A percentile compares a stretch with the other conserved stretches of the same genome.
Conservation (phyloP, 1,140 invertebrate genomes). For the Heliothis subflexa region DNA sequence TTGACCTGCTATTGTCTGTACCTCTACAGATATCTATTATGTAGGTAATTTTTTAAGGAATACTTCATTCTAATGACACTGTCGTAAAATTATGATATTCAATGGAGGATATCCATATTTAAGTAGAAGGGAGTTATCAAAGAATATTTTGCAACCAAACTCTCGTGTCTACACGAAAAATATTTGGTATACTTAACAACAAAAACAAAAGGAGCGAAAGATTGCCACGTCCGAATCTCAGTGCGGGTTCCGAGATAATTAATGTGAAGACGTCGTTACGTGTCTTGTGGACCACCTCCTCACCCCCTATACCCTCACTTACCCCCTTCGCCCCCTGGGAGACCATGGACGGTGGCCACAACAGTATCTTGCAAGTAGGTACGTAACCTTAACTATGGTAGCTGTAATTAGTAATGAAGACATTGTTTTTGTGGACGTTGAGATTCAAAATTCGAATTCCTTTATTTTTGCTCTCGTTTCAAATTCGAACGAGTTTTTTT, state of each 20-base stretch:
- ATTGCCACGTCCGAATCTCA: slow-evolving; percentile 48
- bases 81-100: no score
- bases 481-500: no score
- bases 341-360: slow-evolving; percentile 29
- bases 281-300: slow-evolving; percentile 46
- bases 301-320: background rate
- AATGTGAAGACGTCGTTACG: slow-evolving; percentile 60
- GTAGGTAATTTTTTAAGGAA: no score
- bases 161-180: no score
- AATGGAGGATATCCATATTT: no score
- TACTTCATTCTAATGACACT: no score
- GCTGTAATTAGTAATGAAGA: slow-evolving; percentile 9
- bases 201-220: slow-evolving; percentile 48
- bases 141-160: no score
- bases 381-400: slow-evolving; percentile 11
- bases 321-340: background rate
- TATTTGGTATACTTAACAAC: slow-evolving; percentile 1
- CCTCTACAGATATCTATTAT: no score
- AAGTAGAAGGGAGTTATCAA: no score
- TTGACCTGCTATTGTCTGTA: no score
- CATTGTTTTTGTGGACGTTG: background rate
- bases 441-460: background rate
- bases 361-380: slow-evolving; percentile 10
- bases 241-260: slow-evolving; percentile 54
- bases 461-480: background rate